These are phyloP conservation scores for Rafetus swinhoei DNA, from an alignment of 2,113 vertebrate species.

Conservation along the genomic window DNA sequence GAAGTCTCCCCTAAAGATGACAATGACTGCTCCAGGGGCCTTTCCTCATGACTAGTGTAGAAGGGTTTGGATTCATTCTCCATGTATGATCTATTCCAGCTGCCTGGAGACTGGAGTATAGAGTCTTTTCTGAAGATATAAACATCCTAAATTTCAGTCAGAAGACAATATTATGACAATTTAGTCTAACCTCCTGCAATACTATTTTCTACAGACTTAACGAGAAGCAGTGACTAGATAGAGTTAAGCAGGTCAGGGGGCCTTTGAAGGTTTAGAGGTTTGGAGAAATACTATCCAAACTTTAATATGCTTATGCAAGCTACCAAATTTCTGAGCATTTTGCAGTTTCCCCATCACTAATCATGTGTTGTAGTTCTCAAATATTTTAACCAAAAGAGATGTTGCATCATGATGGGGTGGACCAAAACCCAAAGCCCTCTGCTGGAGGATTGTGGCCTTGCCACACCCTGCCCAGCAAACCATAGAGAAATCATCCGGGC, in stretches of 20 bases:
- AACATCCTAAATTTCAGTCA: accelerated
- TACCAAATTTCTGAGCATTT: neutral
- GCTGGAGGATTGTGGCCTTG: too few species aligned
- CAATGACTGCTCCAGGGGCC: neutral
- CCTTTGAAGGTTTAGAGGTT: neutral
- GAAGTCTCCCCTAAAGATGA: neutral
- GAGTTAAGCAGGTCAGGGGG: neutral
- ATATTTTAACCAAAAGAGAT: accelerated
- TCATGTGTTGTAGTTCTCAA: neutral
- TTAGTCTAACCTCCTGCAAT: neutral
- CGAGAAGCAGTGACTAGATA: neutral
- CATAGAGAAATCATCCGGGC: too few species aligned
- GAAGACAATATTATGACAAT: accelerated
- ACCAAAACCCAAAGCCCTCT: too few species aligned
- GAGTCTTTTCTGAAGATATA: neutral
- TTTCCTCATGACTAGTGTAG: neutral
- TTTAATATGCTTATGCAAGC: neutral
- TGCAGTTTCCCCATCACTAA: neutral
- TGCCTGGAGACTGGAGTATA: neutral
- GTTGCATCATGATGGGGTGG: neutral
- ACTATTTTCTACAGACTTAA: neutral
- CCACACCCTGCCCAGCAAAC: too few species aligned
- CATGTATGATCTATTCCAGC: accelerated
- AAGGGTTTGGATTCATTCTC: neutral
- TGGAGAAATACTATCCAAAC: neutral